Evolutionary conservation across 2,113 vertebrate species (phyloP).

Genomic region (Sceloporus tristichus): DNA sequence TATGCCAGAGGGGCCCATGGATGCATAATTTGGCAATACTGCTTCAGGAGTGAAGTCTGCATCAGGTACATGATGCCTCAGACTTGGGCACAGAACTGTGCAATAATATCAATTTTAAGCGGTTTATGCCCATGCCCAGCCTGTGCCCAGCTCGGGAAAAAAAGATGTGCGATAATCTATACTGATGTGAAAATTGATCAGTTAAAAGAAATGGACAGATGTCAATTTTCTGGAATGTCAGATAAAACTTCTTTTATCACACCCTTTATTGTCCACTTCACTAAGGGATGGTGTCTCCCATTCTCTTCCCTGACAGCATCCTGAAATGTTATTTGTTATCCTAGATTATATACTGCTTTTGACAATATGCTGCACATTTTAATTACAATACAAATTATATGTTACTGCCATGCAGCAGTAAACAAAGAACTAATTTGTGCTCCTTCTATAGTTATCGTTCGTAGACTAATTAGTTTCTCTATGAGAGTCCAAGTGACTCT

Average conservation of each 20-base stretch:
- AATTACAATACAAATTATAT: conserved; percentile 85
- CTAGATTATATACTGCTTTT: conserved; percentile 76
- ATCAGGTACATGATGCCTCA: too few relatives aligned
- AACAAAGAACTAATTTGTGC: conserved; percentile 85
- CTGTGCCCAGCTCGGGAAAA: too few relatives aligned
- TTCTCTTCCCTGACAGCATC: conserved; percentile 55
- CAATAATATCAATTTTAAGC: too few relatives aligned
- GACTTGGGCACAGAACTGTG: too few relatives aligned
- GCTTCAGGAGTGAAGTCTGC: not conserved
- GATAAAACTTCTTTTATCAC: not conserved
- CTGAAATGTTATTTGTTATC: conserved; percentile 70
- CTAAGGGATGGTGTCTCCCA: not conserved
- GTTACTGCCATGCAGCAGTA: conserved; percentile 79
- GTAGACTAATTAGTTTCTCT: conserved; percentile 88
- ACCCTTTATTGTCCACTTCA: not conserved
- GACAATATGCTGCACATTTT: conserved; percentile 78
- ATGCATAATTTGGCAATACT: not conserved
- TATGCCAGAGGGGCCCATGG: too few relatives aligned
- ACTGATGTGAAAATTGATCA: conserved; percentile 34
- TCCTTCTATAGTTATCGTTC: conserved; percentile 82
- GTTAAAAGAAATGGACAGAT: conserved; percentile 4
- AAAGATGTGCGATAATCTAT: not conserved
- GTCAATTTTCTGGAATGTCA: not conserved
- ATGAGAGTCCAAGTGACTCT: conserved; percentile 77
- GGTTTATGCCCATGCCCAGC: too few relatives aligned